Evolutionary conservation across 2,888 invertebrate species (phyloP).

Genomic region (Xanthorhoe designata): DNA sequence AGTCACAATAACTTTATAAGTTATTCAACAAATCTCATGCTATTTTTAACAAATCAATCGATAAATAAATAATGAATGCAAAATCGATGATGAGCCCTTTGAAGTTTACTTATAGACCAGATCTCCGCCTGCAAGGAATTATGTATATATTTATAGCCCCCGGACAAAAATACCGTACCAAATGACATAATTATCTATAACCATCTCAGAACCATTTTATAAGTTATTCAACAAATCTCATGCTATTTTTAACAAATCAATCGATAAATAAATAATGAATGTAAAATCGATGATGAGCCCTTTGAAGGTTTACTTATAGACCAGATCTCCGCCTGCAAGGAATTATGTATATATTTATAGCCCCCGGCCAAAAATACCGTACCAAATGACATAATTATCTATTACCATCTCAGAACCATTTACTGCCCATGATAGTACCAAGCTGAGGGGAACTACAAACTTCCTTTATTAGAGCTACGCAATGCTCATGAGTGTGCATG

Average conservation of each 20-base stretch:
- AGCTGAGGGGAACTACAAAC: neutral
- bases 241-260: neutral
- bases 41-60: neutral
- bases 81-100: neutral
- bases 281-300: neutral
- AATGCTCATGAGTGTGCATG: neutral
- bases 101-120: neutral
- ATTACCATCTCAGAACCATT: conserved; percentile 8
- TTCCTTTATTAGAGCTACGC: neutral
- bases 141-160: conserved; percentile 6
- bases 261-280: neutral
- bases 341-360: conserved; percentile 3
- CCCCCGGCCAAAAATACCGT: conserved; percentile 5
- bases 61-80: neutral
- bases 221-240: neutral
- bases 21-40: neutral
- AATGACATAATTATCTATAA: conserved; percentile 11
- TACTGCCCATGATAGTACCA: neutral
- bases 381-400: conserved; percentile 5
- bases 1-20: neutral
- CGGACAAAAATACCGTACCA: conserved; percentile 3
- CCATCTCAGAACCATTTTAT: neutral
- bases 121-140: neutral
- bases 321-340: neutral
- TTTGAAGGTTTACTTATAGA: neutral